These are phyloP conservation scores for Brenthis hecate DNA, from an alignment of 2,888 invertebrate genomes.

Conservation along the genomic window DNA sequence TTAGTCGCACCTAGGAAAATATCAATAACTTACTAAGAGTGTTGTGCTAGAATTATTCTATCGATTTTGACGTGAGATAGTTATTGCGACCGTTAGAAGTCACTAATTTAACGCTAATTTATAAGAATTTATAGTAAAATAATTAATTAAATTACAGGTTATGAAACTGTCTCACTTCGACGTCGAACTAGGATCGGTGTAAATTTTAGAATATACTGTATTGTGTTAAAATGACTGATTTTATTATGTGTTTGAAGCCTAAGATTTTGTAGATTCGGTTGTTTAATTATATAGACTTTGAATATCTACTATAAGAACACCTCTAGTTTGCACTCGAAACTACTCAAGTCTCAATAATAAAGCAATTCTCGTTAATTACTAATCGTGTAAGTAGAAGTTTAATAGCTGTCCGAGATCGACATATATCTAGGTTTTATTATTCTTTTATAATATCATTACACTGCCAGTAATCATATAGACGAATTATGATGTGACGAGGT, in stretches of 20 bases:
- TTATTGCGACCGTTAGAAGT: slow-evolving; percentile 72
- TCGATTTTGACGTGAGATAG: slow-evolving; percentile 77
- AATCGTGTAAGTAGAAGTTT: slow-evolving; percentile 75
- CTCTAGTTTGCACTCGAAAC: slow-evolving; percentile 77
- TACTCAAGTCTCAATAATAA: slow-evolving; percentile 70
- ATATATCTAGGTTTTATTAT: slow-evolving; percentile 54
- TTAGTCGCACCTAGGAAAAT: slow-evolving; percentile 82
- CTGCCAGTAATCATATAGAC: slow-evolving; percentile 79
- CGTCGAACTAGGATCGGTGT: slow-evolving; percentile 78
- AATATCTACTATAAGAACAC: slow-evolving; percentile 76
- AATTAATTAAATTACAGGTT: slow-evolving; percentile 70
- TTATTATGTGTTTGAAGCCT: slow-evolving; percentile 81
- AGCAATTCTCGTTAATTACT: slow-evolving; percentile 80
- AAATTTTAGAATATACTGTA: slow-evolving; percentile 80
- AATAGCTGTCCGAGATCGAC: slow-evolving; percentile 54
- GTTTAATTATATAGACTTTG: slow-evolving; percentile 67
- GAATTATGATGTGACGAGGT: slow-evolving; percentile 68
- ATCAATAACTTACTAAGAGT: slow-evolving; percentile 83
- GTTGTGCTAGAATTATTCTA: slow-evolving; percentile 79
- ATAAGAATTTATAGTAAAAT: slow-evolving; percentile 78
- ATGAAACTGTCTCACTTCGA: slow-evolving; percentile 73
- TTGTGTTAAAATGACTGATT: slow-evolving; percentile 82
- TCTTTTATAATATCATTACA: slow-evolving; percentile 72
- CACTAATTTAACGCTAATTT: slow-evolving; percentile 79
- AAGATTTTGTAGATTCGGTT: slow-evolving; percentile 79